phyloP scores from a whole-genome alignment of 2,797 vertebrate genomes.

The Iguana delicatissima region DNA sequence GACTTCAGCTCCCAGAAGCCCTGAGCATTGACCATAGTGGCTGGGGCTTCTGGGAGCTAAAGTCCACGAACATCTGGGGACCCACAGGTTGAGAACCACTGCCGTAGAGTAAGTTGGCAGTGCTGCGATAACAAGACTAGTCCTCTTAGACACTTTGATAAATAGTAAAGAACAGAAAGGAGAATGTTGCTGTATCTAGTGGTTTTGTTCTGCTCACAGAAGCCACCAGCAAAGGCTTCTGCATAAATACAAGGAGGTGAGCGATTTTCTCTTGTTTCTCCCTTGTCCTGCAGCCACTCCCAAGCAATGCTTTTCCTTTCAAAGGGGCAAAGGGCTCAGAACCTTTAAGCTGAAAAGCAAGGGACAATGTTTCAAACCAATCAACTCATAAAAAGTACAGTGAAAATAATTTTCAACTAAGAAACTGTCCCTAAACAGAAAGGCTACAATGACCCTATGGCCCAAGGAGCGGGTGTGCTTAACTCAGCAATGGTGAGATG shows the following conservation, averaged over 20 bases:
- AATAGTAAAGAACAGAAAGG: background rate
- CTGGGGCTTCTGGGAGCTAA: no score
- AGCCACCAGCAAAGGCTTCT: background rate
- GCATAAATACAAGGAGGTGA: background rate
- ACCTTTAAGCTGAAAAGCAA: background rate
- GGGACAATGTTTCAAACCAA: background rate
- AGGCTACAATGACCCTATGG: background rate
- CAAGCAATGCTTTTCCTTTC: background rate
- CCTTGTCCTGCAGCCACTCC: background rate
- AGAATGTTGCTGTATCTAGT: background rate
- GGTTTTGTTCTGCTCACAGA: background rate
- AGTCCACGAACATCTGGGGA: no score
- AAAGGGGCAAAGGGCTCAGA: background rate
- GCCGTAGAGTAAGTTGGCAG: background rate
- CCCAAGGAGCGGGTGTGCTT: no score
- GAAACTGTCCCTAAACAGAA: background rate
- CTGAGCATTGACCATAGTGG: no score
- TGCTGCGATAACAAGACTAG: background rate
- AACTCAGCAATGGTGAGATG: no score
- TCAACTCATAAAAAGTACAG: background rate
- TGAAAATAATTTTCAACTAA: background rate
- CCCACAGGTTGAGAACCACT: no score
- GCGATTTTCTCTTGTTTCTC: background rate
- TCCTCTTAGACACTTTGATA: background rate
- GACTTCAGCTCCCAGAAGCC: no score